Evolutionary conservation across 2,888 invertebrate species (phyloP).

Genomic region (Xestia rhomboidea): DNA sequence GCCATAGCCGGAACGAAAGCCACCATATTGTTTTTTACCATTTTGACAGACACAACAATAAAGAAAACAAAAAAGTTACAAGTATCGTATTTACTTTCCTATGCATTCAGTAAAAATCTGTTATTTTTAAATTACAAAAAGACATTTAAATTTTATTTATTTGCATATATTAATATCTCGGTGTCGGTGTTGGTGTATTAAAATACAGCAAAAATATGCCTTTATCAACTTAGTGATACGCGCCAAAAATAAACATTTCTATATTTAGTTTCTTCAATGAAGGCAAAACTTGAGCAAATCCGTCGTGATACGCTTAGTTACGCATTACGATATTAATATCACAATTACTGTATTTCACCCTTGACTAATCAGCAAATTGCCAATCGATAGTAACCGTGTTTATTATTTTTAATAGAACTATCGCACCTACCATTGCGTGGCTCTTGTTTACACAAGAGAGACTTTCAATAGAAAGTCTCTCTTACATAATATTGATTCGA

Average conservation of each 20-base stretch:
- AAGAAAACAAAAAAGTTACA: too few species aligned
- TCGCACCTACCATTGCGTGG: neutral
- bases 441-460: neutral
- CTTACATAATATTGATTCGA: constrained; percentile 24
- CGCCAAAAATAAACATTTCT: neutral
- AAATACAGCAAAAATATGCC: neutral
- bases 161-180: too few species aligned
- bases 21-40: too few species aligned
- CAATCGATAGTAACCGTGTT: neutral
- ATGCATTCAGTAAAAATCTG: too few species aligned
- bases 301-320: constrained; percentile 1
- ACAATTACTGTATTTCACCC: neutral
- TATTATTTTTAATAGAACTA: constrained; percentile 2
- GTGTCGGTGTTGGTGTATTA: too few species aligned
- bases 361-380: constrained; percentile 30
- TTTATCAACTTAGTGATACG: constrained; percentile 11
- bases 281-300: neutral
- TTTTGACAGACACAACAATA: too few species aligned
- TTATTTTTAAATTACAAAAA: too few species aligned
- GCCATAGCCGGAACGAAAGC: neutral
- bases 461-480: neutral
- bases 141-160: too few species aligned
- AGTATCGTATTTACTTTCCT: too few species aligned
- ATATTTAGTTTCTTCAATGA: neutral
- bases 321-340: neutral